Evolutionary conservation across 2,797 vertebrate genomes (phyloP), one percentile per base, ranked within the genome.

Genomic region (Carapus acus): DNA sequence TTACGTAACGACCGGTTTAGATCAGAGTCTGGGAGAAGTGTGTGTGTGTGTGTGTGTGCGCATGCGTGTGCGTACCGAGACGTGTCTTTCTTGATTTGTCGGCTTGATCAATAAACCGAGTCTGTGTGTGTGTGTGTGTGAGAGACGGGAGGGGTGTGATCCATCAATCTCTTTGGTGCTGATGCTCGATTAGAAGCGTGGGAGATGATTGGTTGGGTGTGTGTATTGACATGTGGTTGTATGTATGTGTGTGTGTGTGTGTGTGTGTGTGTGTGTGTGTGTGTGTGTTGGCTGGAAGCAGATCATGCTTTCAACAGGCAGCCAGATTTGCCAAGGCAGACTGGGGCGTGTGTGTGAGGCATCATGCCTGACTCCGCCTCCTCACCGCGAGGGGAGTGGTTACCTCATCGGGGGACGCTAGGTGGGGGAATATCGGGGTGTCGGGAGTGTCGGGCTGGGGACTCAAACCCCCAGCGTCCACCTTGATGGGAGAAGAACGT

Each of bases 381-480:
- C 68, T 60, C 31, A 50, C 47, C 50, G 18, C 46, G 62, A 15
- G 19, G 48, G 62, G 34, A 67, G 65, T 29, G 22, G 77, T 89
- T 90, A 90, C 88, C 89, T 90, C 82, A 56, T 86, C 75, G 1
- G 86, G 83, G 78, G 87, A 84, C 3, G 78, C 65, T 72, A 83
- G 68, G 74, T 75, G 73, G 64, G 85, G 80, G 77, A 83, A 68
- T 68, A 75, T 81, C 65, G 85, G 84, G 83, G 83, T 87, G 83
- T 90, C 86, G 17, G 89, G 69, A 78, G 87, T 86, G 59, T 81
- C 85, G 71, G 79, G 80, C 83, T 83, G 85, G 83, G 73, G 77
- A 79, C 79, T 71, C 80, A 82, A 78, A 44, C 62, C 70, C 78
- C 73, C 78, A 79, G 74, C 67, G 73, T 91, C 83, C 76, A 91